Conservation (phyloP, 1,140 invertebrate genomes). For the Sycobia sp. region DNA sequence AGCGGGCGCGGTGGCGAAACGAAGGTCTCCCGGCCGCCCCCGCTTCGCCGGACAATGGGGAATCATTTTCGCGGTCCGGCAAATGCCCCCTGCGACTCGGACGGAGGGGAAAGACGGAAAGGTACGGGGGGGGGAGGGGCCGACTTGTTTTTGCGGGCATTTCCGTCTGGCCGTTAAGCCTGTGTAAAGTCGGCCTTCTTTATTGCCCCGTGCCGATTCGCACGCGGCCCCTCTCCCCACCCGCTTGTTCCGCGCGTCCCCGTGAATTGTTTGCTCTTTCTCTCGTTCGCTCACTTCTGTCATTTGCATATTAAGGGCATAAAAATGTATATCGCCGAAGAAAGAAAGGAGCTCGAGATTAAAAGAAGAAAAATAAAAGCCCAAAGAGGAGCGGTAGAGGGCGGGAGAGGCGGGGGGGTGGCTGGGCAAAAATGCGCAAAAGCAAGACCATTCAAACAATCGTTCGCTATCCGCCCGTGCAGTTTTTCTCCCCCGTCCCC, state of each 20-base stretch:
- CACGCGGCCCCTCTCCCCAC: not conserved
- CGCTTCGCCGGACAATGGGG: constrained; percentile 16
- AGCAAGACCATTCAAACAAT: constrained; percentile 23
- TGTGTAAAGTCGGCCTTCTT: constrained; percentile 30
- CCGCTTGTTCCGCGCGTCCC: no score
- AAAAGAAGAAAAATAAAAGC: constrained; percentile 29
- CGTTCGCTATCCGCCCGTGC: not conserved
- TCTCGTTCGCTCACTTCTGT: no score
- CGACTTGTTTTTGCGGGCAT: constrained; percentile 27
- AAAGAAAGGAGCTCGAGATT: constrained; percentile 34
- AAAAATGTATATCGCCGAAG: constrained; percentile 36
- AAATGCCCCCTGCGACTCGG: constrained; percentile 16
- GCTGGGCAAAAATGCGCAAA: constrained; percentile 1
- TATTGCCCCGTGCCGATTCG: constrained; percentile 28
- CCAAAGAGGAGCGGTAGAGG: no score
- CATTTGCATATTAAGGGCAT: constrained; percentile 37
- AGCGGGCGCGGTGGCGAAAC: not conserved
- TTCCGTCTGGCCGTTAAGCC: constrained; percentile 19
- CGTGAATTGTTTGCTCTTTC: constrained; percentile 23
- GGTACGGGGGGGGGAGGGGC: not conserved
- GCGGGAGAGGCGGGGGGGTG: not conserved
- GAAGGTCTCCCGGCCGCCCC: constrained; percentile 15
- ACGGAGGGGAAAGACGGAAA: not conserved
- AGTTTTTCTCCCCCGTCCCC: not conserved
- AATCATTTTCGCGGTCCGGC: constrained; percentile 36